Base-by-base conservation (phyloP, 1,140 invertebrate species). In the Pseudobourletiella spinata region DNA sequence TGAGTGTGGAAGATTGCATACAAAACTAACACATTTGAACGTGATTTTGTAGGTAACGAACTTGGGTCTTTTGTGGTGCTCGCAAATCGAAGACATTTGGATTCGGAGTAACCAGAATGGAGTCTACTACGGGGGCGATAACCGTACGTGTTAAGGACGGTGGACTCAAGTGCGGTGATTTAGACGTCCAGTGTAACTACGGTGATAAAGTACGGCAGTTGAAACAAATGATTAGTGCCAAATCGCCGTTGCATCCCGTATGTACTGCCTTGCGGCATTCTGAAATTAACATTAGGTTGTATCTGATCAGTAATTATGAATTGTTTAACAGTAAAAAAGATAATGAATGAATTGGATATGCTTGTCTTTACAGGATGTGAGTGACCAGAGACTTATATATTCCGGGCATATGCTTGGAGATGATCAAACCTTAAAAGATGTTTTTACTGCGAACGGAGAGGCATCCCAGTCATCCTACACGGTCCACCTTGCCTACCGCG, bases 391-490 rank as follows among this genome's bases (percentile, higher is more conserved):
- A 24, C 32, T 69, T 22, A 69, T 69, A 29, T 66, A 66, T 39
- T 55, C 67, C n/a, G 67, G 67, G 1, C 67, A 69, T 44, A 59
- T 70, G 29, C 50, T 70, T 2, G 63, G 66, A 25, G 68, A 70
- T 43, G 46, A 57, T 8, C 64, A 70, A 60, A 26, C 61, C 6
- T 48, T 70, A 15, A 46, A 30, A 26, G 63, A 70, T 26, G 35
- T 70, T 15, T 56, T 70, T 18, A 25, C 32, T 26, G 48, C 24
- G 29, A 43, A 30, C 6, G 44, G 28, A 54, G 52, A 62, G 55
- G 59, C 24, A n/a, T 44, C 57, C 11, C 48, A 55, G 14, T 24
- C 54, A 16, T 55, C 59, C 4, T 66, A 57, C 25, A 67, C 61
- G 0, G 54, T 70, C 51, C 68, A 70, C 56, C 50, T 70, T 39